Percentiles rank a stretch among this genome's conserved stretches.
Evolutionary conservation across 1,140 invertebrate species (phyloP).

Genomic region (Tetranychus urticae): DNA sequence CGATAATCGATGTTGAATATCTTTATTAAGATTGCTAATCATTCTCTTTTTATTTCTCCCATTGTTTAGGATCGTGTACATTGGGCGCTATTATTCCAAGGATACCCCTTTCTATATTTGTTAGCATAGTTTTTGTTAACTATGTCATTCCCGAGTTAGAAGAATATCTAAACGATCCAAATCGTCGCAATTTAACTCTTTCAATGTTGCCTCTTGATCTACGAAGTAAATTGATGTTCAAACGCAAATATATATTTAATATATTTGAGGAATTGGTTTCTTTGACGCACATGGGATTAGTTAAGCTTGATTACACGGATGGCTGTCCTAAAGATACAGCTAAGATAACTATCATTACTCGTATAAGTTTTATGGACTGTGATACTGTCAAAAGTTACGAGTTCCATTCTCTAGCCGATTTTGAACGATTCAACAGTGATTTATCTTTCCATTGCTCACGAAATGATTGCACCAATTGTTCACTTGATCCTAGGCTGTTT

Average conservation of each 20-base stretch:
- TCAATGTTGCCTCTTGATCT: slow-evolving; percentile 23
- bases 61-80: neutral
- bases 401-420: slow-evolving; percentile 28
- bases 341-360: neutral
- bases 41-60: neutral
- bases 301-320: slow-evolving; percentile 19
- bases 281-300: slow-evolving; percentile 38
- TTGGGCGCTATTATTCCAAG: slow-evolving; percentile 41
- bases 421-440: slow-evolving; percentile 23
- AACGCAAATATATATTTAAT: slow-evolving; percentile 35
- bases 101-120: slow-evolving; percentile 42
- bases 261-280: slow-evolving; percentile 30
- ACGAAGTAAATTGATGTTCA: slow-evolving; percentile 28
- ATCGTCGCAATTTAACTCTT: slow-evolving; percentile 36
- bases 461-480: slow-evolving; percentile 41
- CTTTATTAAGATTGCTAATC: neutral
- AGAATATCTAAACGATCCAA: slow-evolving; percentile 36
- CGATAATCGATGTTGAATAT: neutral
- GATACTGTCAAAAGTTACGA: slow-evolving; percentile 30
- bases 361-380: slow-evolving; percentile 15
- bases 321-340: neutral
- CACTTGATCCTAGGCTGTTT: slow-evolving; percentile 41
- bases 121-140: slow-evolving; percentile 35
- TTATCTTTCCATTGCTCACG: slow-evolving; percentile 40
- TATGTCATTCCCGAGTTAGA: slow-evolving; percentile 32